Evolutionary conservation across 2,113 vertebrate genomes (phyloP).

Genomic region (Genyomyrus donnyi): DNA sequence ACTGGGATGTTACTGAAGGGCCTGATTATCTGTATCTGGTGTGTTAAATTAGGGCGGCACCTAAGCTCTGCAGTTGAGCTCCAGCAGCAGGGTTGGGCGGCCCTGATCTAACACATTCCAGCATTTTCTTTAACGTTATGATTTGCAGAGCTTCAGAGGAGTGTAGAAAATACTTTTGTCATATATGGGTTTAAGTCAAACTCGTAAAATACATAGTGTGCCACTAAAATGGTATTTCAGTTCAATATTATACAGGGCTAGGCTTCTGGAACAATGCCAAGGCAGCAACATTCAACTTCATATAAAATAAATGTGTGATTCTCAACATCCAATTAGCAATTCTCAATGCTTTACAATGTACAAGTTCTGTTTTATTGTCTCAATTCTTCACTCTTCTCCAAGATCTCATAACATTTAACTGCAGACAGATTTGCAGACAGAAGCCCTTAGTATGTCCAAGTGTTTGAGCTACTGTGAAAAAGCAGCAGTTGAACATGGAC

Average conservation of each 20-base stretch:
- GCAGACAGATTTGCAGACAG: background rate
- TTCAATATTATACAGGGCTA: background rate
- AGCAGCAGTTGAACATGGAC: background rate
- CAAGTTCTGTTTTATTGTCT: background rate
- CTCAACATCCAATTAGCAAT: background rate
- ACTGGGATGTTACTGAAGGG: background rate
- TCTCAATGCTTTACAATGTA: background rate
- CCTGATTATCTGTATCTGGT: background rate
- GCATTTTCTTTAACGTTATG: background rate
- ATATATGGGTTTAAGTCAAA: background rate
- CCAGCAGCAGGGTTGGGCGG: background rate
- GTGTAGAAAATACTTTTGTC: background rate
- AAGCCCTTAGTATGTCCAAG: background rate
- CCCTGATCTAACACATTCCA: background rate
- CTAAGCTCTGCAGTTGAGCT: background rate
- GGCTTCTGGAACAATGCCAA: background rate
- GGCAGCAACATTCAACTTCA: background rate
- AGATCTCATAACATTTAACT: background rate
- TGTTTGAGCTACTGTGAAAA: constrained; percentile 4
- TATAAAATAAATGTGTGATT: background rate
- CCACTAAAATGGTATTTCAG: background rate
- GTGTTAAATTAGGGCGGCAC: background rate
- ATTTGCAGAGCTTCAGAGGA: background rate
- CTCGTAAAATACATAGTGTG: background rate
- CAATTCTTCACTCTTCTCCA: background rate